A percentile compares a stretch with the other conserved stretches of the same genome.
phyloP scores from a whole-genome alignment of 2,888 invertebrate genomes.

The Icerya purchasi region DNA sequence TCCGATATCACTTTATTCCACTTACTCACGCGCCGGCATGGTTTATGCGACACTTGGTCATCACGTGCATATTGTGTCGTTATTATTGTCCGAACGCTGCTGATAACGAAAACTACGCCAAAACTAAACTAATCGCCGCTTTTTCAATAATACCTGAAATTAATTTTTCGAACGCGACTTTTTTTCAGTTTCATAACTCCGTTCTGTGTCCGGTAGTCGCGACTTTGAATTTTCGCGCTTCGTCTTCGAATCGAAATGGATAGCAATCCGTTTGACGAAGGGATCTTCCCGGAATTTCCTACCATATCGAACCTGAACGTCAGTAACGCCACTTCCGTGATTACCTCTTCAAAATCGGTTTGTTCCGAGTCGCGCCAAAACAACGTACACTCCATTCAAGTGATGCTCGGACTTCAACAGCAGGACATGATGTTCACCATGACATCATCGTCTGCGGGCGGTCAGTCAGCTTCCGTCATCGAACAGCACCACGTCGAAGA shows the following conservation, averaged over 20 bases:
- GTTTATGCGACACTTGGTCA: too few relatives aligned
- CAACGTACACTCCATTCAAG: slow-evolving; percentile 10
- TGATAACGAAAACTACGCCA: too few relatives aligned
- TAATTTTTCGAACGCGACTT: too few relatives aligned
- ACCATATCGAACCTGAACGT: slow-evolving; percentile 3
- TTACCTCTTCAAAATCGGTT: slow-evolving; percentile 8
- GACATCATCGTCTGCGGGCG: slow-evolving; percentile 4
- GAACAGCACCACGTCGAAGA: slow-evolving; percentile 9
- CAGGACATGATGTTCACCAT: slow-evolving; percentile 11
- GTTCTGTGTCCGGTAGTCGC: too few relatives aligned
- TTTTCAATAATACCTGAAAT: too few relatives aligned
- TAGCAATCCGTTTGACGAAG: slow-evolving; percentile 10
- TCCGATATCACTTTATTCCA: too few relatives aligned
- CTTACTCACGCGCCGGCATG: too few relatives aligned
- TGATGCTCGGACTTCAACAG: slow-evolving; percentile 10
- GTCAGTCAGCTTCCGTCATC: slow-evolving; percentile 1
- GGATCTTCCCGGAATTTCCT: slow-evolving; percentile 9
- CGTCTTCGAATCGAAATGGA: slow-evolving; percentile 5
- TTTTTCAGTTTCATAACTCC: too few relatives aligned
- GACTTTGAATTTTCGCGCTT: neutral
- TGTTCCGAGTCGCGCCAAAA: neutral
- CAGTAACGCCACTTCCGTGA: slow-evolving; percentile 11
- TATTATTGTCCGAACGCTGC: too few relatives aligned
- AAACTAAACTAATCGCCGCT: too few relatives aligned
- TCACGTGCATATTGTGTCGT: too few relatives aligned